These are phyloP conservation scores for Xenopus tropicalis DNA, from an alignment of 2,113 vertebrate species.

Conservation along the genomic window UCB_Xtro_10.0 CM004449.2:18766001-18766500, in stretches of 20 bases:
- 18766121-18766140: background rate
- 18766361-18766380: slow-evolving; percentile 3
- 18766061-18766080: slow-evolving; percentile 37
- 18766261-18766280: no score
- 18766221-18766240: no score
- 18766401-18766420: background rate
- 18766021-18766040: slow-evolving; percentile 43
- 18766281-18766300: no score
- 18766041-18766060: slow-evolving; percentile 45
- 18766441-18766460: background rate
- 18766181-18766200: background rate
- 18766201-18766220: no score
- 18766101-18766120: background rate
- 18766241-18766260: no score
- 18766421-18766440: background rate
- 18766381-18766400: background rate
- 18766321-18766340: no score
- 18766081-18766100: slow-evolving; percentile 29
- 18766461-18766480: no score
- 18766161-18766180: no score
- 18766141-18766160: no score
- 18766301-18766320: no score
- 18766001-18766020: slow-evolving; percentile 34
- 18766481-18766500: no score
- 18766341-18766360: background rate